Evolutionary conservation across 1,140 invertebrate species (phyloP).

Genomic region (Camponotus vicinus): DNA sequence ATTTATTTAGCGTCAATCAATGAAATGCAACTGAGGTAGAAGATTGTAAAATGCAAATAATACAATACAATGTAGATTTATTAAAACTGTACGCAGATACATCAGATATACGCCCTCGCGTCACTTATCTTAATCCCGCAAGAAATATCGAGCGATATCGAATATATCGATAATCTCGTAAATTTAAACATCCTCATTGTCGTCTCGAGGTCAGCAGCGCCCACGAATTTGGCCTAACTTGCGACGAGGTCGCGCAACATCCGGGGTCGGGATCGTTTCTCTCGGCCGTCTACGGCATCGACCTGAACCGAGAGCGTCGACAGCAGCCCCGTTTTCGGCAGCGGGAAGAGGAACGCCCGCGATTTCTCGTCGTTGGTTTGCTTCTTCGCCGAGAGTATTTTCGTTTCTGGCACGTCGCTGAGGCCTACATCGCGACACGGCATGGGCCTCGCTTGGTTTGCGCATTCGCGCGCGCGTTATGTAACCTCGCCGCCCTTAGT

Average conservation of each 20-base stretch:
- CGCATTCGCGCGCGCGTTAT: slow-evolving; percentile 53
- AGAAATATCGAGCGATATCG: neutral
- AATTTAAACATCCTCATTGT: slow-evolving; percentile 35
- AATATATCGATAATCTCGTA: slow-evolving; percentile 23
- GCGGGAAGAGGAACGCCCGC: neutral
- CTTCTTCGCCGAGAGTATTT: slow-evolving; percentile 79
- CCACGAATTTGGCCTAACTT: slow-evolving; percentile 40
- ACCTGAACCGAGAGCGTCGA: slow-evolving; percentile 17
- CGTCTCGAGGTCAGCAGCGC: slow-evolving; percentile 48
- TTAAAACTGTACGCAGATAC: neutral
- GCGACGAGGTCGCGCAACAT: slow-evolving; percentile 40
- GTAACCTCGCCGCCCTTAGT: slow-evolving; percentile 50
- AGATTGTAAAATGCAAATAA: neutral
- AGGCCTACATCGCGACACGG: slow-evolving; percentile 79
- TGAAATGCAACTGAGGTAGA: neutral
- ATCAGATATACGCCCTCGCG: neutral
- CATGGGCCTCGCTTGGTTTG: slow-evolving; percentile 56
- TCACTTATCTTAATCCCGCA: neutral
- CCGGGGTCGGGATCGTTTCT: slow-evolving; percentile 36
- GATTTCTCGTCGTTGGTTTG: slow-evolving; percentile 60
- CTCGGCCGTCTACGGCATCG: slow-evolving; percentile 29
- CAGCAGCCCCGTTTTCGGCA: slow-evolving; percentile 55
- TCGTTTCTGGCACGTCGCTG: slow-evolving; percentile 84
- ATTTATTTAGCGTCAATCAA: neutral
- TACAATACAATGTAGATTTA: neutral